Percentiles rank a stretch among this genome's conserved stretches.
phyloP scores from a whole-genome alignment of 1,140 invertebrate species.

The Polyergus mexicanus region DNA sequence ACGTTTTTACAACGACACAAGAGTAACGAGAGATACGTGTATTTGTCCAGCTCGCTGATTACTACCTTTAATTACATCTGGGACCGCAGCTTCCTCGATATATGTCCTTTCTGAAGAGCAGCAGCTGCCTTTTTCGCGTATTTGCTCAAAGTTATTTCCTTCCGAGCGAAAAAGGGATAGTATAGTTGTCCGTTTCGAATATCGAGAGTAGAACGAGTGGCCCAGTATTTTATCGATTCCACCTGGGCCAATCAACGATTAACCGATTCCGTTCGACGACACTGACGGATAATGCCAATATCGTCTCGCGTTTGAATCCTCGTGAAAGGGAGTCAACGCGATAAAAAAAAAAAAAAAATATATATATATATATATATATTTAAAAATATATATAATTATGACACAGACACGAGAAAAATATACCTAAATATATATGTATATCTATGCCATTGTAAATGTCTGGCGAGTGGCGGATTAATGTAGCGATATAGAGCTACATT shows the following conservation, averaged over 20 bases:
- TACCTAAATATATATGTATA: background rate
- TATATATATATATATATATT: slow-evolving; percentile 12
- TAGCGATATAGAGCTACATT: slow-evolving; percentile 1
- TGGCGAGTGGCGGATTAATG: slow-evolving; percentile 10
- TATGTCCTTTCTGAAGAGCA: background rate
- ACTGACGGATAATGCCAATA: slow-evolving; percentile 37
- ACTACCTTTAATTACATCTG: slow-evolving; percentile 51
- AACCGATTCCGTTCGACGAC: slow-evolving; percentile 42
- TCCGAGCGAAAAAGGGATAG: slow-evolving; percentile 23
- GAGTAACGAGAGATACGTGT: background rate
- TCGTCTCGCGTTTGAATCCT: slow-evolving; percentile 12
- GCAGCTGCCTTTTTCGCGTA: slow-evolving; percentile 18
- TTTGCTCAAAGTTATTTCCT: slow-evolving; percentile 19
- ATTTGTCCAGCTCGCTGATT: slow-evolving; percentile 28
- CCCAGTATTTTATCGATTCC: slow-evolving; percentile 44
- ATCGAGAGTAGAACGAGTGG: slow-evolving; percentile 29
- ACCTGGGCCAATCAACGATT: slow-evolving; percentile 55
- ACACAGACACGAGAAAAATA: background rate
- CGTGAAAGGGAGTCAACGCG: background rate
- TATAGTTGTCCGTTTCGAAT: slow-evolving; percentile 26
- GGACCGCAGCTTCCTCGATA: slow-evolving; percentile 24
- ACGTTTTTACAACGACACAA: slow-evolving; percentile 14
- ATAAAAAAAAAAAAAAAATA: background rate
- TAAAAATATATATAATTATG: background rate
- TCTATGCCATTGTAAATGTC: background rate